These are phyloP conservation scores for Drosophila suboccidentalis DNA, from an alignment of 2,888 invertebrate genomes.

Conservation along the genomic window DNA sequence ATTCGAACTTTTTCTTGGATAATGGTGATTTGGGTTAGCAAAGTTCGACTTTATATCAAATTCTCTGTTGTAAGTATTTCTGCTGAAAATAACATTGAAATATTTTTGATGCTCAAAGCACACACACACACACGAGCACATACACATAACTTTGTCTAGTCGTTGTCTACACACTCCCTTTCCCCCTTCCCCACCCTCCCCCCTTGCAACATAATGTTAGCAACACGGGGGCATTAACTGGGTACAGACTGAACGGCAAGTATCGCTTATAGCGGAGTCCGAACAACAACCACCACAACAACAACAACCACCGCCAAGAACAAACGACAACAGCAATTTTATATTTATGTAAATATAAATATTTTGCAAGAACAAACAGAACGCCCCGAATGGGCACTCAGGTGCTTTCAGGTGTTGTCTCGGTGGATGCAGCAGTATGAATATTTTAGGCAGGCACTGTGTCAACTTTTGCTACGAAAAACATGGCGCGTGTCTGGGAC, in stretches of 20 bases:
- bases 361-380: slow-evolving; percentile 56
- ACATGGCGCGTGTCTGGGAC: slow-evolving; percentile 59
- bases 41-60: background rate
- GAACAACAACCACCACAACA: slow-evolving; percentile 29
- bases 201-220: background rate
- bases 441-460: slow-evolving; percentile 61
- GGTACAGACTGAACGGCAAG: slow-evolving; percentile 7
- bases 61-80: slow-evolving; percentile 2
- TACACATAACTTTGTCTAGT: slow-evolving; percentile 50
- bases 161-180: slow-evolving; percentile 55
- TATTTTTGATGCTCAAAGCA: slow-evolving; percentile 23
- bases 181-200: slow-evolving; percentile 7
- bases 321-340: slow-evolving; percentile 38
- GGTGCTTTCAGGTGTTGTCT: slow-evolving; percentile 29
- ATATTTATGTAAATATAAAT: slow-evolving; percentile 76
- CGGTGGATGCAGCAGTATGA: slow-evolving; percentile 39
- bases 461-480: slow-evolving; percentile 40
- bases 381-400: slow-evolving; percentile 28
- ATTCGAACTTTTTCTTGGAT: too few species aligned
- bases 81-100: slow-evolving; percentile 9
- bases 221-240: background rate
- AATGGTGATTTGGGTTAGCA: too few species aligned
- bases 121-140: background rate
- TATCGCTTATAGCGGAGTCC: slow-evolving; percentile 8
- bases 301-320: slow-evolving; percentile 22